Evolutionary conservation across 2,888 invertebrate species (phyloP).

Genomic region (Caenorhabditis auriculariae): DNA sequence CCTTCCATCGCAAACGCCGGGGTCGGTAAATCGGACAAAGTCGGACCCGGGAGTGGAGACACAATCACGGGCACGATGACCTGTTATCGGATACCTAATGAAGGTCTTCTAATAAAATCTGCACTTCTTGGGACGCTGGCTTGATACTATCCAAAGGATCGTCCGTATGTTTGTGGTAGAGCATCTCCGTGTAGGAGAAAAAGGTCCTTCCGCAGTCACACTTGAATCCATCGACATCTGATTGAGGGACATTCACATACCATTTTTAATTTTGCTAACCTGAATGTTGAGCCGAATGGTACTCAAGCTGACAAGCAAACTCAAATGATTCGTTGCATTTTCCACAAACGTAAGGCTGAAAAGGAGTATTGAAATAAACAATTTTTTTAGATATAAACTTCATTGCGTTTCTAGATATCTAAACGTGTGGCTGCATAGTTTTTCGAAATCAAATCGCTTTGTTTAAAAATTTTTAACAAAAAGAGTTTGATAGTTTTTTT

Average conservation of each 20-base stretch:
- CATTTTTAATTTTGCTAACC: conserved; percentile 13
- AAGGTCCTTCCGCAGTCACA: conserved; percentile 63
- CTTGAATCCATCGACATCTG: conserved; percentile 59
- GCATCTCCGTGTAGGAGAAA: conserved; percentile 61
- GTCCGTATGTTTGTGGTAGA: conserved; percentile 61
- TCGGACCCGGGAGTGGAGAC: conserved; percentile 10
- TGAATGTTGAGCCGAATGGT: conserved; percentile 53
- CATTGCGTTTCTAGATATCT: too few species aligned
- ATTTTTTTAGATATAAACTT: not conserved
- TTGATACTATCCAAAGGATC: conserved; percentile 37
- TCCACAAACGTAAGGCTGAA: conserved; percentile 59
- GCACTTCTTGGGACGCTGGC: too few species aligned
- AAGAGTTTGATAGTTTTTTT: too few species aligned
- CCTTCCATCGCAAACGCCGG: conserved; percentile 56
- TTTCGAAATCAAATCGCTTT: too few species aligned
- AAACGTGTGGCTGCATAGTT: too few species aligned
- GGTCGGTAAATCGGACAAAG: conserved; percentile 49
- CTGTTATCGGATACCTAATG: not conserved
- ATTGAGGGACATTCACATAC: not conserved
- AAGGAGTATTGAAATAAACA: not conserved
- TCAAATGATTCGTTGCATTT: conserved; percentile 61
- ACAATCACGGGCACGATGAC: conserved; percentile 13
- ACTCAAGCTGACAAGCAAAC: conserved; percentile 60
- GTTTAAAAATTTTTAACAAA: too few species aligned
- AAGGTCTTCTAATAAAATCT: not conserved